phyloP scores from a whole-genome alignment of 2,888 invertebrate genomes.

The Neoitamus cyanurus region DNA sequence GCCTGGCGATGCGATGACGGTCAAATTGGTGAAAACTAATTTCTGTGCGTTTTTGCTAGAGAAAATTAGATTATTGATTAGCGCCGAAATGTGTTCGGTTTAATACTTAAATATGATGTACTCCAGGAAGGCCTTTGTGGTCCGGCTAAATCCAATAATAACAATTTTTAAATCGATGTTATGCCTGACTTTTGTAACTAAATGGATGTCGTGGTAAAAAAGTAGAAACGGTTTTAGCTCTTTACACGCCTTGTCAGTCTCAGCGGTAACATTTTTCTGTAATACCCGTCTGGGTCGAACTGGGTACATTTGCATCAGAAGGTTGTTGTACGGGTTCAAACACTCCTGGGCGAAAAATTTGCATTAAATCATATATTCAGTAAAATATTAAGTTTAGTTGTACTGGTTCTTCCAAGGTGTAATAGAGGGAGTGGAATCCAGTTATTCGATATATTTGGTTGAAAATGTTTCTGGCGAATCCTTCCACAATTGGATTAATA shows the following conservation, averaged over 20 bases:
- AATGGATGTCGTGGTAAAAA: slow-evolving; percentile 67
- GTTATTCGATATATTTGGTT: slow-evolving; percentile 68
- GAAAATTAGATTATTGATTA: slow-evolving; percentile 61
- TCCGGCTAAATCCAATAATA: slow-evolving; percentile 73
- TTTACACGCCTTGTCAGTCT: not conserved
- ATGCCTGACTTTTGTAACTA: slow-evolving; percentile 67
- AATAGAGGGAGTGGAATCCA: slow-evolving; percentile 66
- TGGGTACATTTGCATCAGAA: slow-evolving; percentile 47
- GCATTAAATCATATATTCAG: not conserved
- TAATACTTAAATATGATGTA: slow-evolving; percentile 69
- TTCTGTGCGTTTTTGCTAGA: slow-evolving; percentile 59
- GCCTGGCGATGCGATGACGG: slow-evolving; percentile 76
- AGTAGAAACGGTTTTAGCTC: slow-evolving; percentile 62
- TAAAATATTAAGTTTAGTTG: not conserved
- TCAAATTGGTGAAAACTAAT: slow-evolving; percentile 75
- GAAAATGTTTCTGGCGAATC: slow-evolving; percentile 65
- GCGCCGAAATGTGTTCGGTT: slow-evolving; percentile 45
- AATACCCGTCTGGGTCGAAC: slow-evolving; percentile 22
- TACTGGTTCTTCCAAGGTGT: slow-evolving; percentile 60
- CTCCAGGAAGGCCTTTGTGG: slow-evolving; percentile 72
- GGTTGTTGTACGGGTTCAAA: slow-evolving; percentile 57
- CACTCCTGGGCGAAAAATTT: not conserved
- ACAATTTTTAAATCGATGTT: slow-evolving; percentile 72
- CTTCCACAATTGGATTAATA: slow-evolving; percentile 68
- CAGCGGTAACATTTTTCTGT: not conserved